These are phyloP conservation scores for Latrodectus hesperus DNA, from an alignment of 2,888 invertebrate genomes.

Conservation along the genomic window DNA sequence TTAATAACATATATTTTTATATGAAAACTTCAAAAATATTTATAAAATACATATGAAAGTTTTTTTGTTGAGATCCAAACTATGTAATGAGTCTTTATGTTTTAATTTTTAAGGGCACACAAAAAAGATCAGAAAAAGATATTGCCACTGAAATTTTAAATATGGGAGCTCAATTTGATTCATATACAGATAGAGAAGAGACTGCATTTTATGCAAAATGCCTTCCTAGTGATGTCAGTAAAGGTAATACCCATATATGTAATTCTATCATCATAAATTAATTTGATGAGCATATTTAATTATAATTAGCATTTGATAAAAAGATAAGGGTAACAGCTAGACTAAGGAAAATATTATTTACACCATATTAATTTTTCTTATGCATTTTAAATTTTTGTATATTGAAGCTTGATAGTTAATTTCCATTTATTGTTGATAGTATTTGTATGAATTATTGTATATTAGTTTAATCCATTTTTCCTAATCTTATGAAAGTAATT, in stretches of 20 bases:
- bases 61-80: background rate
- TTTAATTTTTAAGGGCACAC: constrained; percentile 90
- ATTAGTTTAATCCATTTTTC: too few species aligned
- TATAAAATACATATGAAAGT: background rate
- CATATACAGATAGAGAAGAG: constrained; percentile 98
- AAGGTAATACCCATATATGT: constrained; percentile 76
- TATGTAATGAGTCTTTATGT: background rate
- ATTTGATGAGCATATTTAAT: background rate
- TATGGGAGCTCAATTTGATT: constrained; percentile 98
- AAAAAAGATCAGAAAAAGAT: constrained; percentile 93
- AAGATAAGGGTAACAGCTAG: too few species aligned
- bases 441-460: too few species aligned
- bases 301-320: background rate
- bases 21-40: background rate
- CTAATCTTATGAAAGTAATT: too few species aligned
- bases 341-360: too few species aligned
- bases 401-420: too few species aligned
- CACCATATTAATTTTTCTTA: too few species aligned
- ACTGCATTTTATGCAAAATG: constrained; percentile 99
- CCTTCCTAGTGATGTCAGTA: constrained; percentile 91
- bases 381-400: too few species aligned
- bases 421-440: too few species aligned
- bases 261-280: background rate
- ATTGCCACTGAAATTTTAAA: constrained; percentile 97
- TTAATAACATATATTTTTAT: too few species aligned